Percentiles rank a stretch among this genome's conserved stretches.
Evolutionary conservation across 2,113 vertebrate species (phyloP).

Genomic region (Tetrax tetrax): DNA sequence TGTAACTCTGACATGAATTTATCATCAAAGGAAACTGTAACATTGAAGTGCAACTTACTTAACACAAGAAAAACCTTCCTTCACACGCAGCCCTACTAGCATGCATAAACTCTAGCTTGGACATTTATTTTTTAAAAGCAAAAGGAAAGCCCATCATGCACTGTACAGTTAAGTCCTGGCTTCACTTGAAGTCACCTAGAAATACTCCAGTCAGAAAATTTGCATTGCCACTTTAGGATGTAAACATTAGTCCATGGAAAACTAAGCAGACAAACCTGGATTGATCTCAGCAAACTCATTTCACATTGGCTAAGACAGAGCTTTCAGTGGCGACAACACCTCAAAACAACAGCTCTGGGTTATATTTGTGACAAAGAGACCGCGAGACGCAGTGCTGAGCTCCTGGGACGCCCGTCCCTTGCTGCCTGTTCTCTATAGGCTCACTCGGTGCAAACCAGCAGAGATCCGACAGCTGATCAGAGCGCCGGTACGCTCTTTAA

Average conservation of each 20-base stretch:
- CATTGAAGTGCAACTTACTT: background rate
- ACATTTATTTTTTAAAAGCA: background rate
- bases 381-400: background rate
- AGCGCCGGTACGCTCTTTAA: background rate
- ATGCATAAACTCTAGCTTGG: background rate
- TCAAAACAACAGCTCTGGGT: background rate
- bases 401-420: background rate
- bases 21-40: background rate
- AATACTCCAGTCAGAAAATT: background rate
- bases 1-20: background rate
- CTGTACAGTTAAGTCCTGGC: background rate
- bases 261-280: background rate
- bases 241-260: background rate
- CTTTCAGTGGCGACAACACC: background rate
- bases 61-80: background rate
- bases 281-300: background rate
- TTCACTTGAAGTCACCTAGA: background rate
- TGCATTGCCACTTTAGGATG: rapidly evolving
- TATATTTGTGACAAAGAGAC: background rate
- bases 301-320: background rate
- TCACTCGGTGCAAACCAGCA: background rate
- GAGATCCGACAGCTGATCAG: background rate
- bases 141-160: background rate
- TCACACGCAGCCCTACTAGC: background rate
- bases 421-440: background rate